phyloP scores from a whole-genome alignment of 2,797 vertebrate genomes.

The Xerus rutilus region DNA sequence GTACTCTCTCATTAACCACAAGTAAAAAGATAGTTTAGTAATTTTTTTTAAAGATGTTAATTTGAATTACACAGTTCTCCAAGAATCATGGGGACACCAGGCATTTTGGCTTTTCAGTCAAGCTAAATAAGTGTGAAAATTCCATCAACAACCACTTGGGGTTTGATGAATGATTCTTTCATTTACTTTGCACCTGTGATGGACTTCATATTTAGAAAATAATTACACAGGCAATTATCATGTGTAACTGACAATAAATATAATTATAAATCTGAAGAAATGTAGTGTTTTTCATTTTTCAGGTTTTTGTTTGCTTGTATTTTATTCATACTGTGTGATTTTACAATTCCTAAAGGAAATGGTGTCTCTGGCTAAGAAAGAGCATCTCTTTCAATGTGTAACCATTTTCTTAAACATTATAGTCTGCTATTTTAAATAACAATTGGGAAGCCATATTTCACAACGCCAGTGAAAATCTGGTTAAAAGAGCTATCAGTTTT shows the following conservation, averaged over 20 bases:
- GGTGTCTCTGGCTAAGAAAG: slow-evolving; percentile 39
- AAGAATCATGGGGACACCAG: slow-evolving; percentile 15
- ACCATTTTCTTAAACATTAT: background rate
- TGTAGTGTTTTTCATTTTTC: slow-evolving; percentile 46
- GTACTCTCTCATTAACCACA: background rate
- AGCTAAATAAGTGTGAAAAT: slow-evolving; percentile 72
- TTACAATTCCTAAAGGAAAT: slow-evolving; percentile 21
- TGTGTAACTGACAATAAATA: slow-evolving; percentile 1
- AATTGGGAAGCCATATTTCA: background rate
- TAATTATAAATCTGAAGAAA: background rate
- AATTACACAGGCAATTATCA: slow-evolving; percentile 29
- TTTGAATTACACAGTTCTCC: slow-evolving; percentile 47
- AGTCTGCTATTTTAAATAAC: slow-evolving; percentile 8
- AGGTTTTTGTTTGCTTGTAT: slow-evolving; percentile 15
- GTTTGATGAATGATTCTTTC: slow-evolving; percentile 62
- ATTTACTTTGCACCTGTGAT: slow-evolving; percentile 53
- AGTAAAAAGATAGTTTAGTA: background rate
- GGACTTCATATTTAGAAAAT: slow-evolving; percentile 62
- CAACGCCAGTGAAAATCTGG: background rate
- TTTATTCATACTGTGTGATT: background rate
- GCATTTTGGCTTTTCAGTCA: slow-evolving; percentile 57
- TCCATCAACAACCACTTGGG: slow-evolving; percentile 64
- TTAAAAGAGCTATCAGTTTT: background rate
- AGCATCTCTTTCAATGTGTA: background rate
- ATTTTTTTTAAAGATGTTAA: background rate